Evolutionary conservation across 2,888 invertebrate genomes (phyloP), one percentile per base, ranked within the genome.

Genomic region (Poecilobothrus nobilitatus): DNA sequence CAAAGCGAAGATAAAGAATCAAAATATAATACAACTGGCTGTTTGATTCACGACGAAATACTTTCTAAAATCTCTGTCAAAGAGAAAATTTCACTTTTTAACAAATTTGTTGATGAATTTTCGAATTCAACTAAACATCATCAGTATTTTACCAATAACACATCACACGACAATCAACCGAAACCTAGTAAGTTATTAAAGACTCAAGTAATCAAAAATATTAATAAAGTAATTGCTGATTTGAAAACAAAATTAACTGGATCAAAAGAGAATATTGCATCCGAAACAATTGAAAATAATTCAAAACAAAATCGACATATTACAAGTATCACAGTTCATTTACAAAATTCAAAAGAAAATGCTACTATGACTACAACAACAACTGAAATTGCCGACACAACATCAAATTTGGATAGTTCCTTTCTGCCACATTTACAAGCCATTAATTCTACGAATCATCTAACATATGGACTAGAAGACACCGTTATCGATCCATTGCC

Each of bases 21-120:
- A 63, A 21, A 63, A 63, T 63, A 9, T 3, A 9, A 67, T 0
- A 65, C 67, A 65, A 61, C 73, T 8, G 74, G 76, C 12, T 79
- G 77, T 44, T 70, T 80, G 2, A 73, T 77, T 0, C 76, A 79
- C 18, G 80, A 80, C 67, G 78, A 76, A 66, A 77, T 77, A 0
- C 79, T 79, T 67, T 75, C 72, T 0, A 76, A 78, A 65, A 71
- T 80, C 12, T 78, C 78, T 3, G 81, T 80, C 4, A 80, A 76
- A 70, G 80, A 80, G 67, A 80, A 80, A 63, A 78, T 75, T 0
- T 41, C 78, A 64, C 71, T 80, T 3, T 80, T 77, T 62, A 79
- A 77, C 21, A 76, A 78, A 62, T 78, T 80, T 62, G 74, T 78
- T 41, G 75, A 74, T 3, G 79, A 79, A 22, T 10, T 37, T 27